Evolutionary conservation across 1,140 invertebrate species (phyloP).

Genomic region (Wasmannia auropunctata): DNA sequence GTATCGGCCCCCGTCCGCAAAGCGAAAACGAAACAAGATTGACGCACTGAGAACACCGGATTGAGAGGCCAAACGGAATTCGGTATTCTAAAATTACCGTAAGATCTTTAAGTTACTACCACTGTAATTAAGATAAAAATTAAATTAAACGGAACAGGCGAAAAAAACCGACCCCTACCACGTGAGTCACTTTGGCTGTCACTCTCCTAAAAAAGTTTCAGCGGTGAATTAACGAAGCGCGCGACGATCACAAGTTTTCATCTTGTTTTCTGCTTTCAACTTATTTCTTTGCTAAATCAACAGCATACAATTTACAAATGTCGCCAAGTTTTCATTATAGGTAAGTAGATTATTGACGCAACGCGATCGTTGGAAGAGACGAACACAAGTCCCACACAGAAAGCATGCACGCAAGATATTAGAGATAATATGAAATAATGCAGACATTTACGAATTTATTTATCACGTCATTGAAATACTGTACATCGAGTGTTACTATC

Average conservation of each 20-base stretch:
- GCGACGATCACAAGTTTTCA: neutral
- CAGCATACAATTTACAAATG: neutral
- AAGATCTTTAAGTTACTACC: conserved; percentile 53
- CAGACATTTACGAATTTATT: conserved; percentile 78
- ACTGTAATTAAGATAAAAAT: conserved; percentile 52
- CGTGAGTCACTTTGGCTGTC: conserved; percentile 33
- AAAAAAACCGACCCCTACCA: neutral
- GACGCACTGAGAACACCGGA: conserved; percentile 1
- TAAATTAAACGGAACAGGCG: conserved; percentile 46
- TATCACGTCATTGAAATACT: conserved; percentile 82
- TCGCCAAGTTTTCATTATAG: neutral
- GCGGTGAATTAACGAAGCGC: neutral
- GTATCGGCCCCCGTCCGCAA: neutral
- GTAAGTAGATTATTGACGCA: neutral
- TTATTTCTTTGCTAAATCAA: neutral
- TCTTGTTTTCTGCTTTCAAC: neutral
- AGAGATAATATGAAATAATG: neutral
- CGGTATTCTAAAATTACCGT: conserved; percentile 55
- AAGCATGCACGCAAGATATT: neutral
- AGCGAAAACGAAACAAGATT: conserved; percentile 2
- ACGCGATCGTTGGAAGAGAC: neutral
- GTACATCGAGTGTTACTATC: conserved; percentile 75
- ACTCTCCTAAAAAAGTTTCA: conserved; percentile 18
- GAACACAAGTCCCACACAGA: too few species aligned
- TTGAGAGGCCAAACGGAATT: conserved; percentile 30